Evolutionary conservation across 2,888 invertebrate species (phyloP).

Genomic region (Sylvicola cinctus): DNA sequence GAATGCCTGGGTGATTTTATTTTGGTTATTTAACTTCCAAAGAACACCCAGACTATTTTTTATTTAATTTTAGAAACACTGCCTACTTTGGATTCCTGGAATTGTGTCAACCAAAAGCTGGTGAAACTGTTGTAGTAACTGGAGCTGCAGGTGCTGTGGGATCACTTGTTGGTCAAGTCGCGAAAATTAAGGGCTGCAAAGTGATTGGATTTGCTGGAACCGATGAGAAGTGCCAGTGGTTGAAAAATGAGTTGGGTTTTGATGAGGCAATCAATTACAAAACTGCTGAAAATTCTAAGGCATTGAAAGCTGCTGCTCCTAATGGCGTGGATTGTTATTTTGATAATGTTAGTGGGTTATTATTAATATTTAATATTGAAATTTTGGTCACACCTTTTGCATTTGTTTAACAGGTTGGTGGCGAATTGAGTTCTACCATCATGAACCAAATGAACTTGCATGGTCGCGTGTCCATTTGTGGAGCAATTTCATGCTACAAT

Average conservation of each 20-base stretch:
- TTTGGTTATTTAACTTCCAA: too few species aligned
- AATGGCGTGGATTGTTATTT: conserved; percentile 58
- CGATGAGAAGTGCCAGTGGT: conserved; percentile 47
- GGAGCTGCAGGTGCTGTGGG: conserved; percentile 66
- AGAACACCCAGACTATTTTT: too few species aligned
- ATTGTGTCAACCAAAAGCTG: conserved; percentile 44
- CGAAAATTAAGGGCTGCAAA: conserved; percentile 44
- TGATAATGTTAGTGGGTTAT: too few species aligned
- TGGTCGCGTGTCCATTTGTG: conserved; percentile 2
- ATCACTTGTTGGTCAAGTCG: conserved; percentile 57
- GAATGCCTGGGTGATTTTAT: conserved; percentile 59
- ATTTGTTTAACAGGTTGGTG: not conserved
- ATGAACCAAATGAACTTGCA: conserved; percentile 1
- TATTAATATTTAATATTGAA: too few species aligned
- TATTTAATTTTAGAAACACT: conserved; percentile 34
- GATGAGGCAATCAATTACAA: conserved; percentile 55
- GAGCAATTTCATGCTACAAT: conserved; percentile 3
- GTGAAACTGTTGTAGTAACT: conserved; percentile 50
- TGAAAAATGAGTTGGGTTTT: conserved; percentile 39
- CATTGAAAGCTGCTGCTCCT: conserved; percentile 38
- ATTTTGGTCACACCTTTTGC: not conserved
- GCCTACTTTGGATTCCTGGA: conserved; percentile 56
- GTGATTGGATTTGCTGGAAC: conserved; percentile 53
- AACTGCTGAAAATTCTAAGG: conserved; percentile 29
- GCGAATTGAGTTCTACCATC: conserved; percentile 2